Evolutionary conservation across 2,113 vertebrate genomes (phyloP), one percentile per base, ranked within the genome.

Genomic region (Paramormyrops kingsleyae): DNA sequence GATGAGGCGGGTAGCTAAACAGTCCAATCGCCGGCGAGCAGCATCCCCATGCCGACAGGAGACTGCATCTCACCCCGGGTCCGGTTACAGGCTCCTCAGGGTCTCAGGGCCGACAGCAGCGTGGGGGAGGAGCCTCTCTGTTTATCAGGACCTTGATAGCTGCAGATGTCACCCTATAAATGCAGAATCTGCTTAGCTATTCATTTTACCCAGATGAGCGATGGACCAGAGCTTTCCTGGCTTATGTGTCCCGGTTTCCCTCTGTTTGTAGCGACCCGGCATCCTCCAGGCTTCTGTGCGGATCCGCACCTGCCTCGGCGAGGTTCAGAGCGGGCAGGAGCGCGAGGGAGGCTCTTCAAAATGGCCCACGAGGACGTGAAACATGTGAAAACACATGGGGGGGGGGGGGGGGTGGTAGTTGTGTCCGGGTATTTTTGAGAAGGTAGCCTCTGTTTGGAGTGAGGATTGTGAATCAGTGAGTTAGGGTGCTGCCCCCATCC

Each of bases 1-100:
- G 93, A 96, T 3, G 93, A 91, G 93, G 92, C 92, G 19, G 24
- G 93, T 90, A 95, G 94, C 94, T 94, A 95, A 95, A 96, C 94
- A 96, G 92, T 94, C 92, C 95, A 94, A 96, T 95, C 95, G 62
- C 19, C 94, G 92, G 95, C 94, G 94, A 93, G 86, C 88, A 70
- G 93, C 92, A 95, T 93, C 95, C 91, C 93, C 93, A 91, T 92
- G 92, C 91, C 89, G 93, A 94, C 93, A 56, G 94, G 92, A 90
- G 89, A 91, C 95, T 95, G 94, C 92, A 94, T 93, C 93, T 94
- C 93, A 95, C 47, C 17, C 83, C 8, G 17, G 21, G 42, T 2
- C 24, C 17, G 17, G 83, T 44, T 24, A 44, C 21, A 12, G 35
- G 19, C 39, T 44, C 39, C 44, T 44, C 42, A 1, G 42, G 19